phyloP scores from a whole-genome alignment of 1,140 invertebrate genomes.

The Solen grandis region DNA sequence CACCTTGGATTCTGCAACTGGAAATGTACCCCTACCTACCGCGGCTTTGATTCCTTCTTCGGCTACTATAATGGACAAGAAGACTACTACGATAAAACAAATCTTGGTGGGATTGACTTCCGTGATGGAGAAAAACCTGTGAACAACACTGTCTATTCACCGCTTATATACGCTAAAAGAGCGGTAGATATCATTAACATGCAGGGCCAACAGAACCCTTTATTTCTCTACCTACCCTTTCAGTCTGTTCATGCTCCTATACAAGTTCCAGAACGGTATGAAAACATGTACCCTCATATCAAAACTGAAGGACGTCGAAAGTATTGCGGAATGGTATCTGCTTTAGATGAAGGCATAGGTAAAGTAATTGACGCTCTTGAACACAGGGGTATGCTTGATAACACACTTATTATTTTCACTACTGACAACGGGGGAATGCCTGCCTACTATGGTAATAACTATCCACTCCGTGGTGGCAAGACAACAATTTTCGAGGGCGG shows the following conservation, averaged over 20 bases:
- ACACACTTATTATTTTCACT: conserved; percentile 78
- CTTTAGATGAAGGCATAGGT: conserved; percentile 80
- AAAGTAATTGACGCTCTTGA: conserved; percentile 79
- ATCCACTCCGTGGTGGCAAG: no score
- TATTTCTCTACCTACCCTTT: conserved; percentile 77
- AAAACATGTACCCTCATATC: no score
- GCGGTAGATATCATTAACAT: conserved; percentile 60
- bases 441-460: conserved; percentile 66
- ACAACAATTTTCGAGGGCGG: conserved; percentile 72
- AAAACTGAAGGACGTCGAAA: no score
- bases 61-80: conserved; percentile 79
- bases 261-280: conserved; percentile 62
- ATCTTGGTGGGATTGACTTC: conserved; percentile 52
- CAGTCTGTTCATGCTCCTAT: conserved; percentile 75
- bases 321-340: no score
- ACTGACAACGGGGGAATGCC: conserved; percentile 79
- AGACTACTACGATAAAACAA: conserved; percentile 73
- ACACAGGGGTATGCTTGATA: conserved; percentile 78
- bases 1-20: no score
- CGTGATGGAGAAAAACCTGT: conserved; percentile 45
- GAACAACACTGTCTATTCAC: conserved; percentile 17
- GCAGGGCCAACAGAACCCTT: conserved; percentile 63
- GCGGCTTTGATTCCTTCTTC: conserved; percentile 82
- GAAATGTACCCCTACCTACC: conserved; percentile 78
- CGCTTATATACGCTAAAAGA: conserved; percentile 61